Percentiles rank a stretch among this genome's conserved stretches.
Conservation (phyloP, 2,797 vertebrate genomes). For the Moxostoma hubbsi region DNA sequence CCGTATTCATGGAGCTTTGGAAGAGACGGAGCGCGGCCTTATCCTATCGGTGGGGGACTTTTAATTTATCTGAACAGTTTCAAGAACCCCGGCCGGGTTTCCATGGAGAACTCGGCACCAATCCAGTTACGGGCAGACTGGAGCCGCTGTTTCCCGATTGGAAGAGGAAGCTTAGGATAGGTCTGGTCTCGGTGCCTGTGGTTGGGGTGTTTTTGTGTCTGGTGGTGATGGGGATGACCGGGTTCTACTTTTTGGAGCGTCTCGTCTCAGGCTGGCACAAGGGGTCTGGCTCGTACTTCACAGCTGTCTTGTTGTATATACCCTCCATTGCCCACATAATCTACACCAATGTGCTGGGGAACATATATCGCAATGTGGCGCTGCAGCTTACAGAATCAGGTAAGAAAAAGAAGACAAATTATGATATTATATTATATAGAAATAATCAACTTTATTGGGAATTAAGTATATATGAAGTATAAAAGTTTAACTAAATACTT, state of each 20-base stretch:
- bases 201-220: conserved; percentile 77
- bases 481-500: too few species aligned
- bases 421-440: too few species aligned
- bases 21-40: conserved; percentile 76
- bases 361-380: conserved; percentile 73
- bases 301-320: conserved; percentile 69
- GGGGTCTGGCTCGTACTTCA: conserved; percentile 69
- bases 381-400: conserved; percentile 77
- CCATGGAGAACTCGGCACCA: conserved; percentile 74
- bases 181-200: conserved; percentile 77
- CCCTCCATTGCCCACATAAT: conserved; percentile 80
- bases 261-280: conserved; percentile 66
- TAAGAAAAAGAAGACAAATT: conserved; percentile 58
- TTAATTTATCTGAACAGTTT: conserved; percentile 75
- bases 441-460: too few species aligned
- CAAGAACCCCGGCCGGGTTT: conserved; percentile 79
- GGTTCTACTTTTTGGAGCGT: conserved; percentile 79
- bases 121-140: conserved; percentile 76
- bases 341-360: conserved; percentile 78
- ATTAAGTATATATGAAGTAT: too few species aligned
- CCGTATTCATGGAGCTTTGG: conserved; percentile 82
- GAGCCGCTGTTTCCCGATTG: conserved; percentile 81
- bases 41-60: conserved; percentile 79
- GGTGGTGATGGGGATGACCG: conserved; percentile 77
- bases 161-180: conserved; percentile 75